A percentile compares a stretch with the other conserved stretches of the same genome.
Conservation (phyloP, 35 echinoderm and acorn worm genomes). For the Amphiura filiformis region DNA sequence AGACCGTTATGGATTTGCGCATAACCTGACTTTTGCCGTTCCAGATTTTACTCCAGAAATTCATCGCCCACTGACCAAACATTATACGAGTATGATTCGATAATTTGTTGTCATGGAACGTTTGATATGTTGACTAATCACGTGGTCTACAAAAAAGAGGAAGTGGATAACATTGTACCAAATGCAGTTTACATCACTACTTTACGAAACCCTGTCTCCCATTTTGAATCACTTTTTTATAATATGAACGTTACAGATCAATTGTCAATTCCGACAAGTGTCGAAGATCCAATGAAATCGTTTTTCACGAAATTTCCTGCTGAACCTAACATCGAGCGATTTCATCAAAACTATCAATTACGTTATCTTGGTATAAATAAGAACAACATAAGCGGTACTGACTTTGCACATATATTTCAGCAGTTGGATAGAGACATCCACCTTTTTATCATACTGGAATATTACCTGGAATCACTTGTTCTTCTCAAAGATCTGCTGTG, state of each 20-base stretch:
- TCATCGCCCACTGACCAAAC: background rate
- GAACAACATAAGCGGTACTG: background rate
- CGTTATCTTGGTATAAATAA: background rate
- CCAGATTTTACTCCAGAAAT: background rate
- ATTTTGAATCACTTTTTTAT: conserved; percentile 4
- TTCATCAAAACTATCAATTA: background rate
- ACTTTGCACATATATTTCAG: background rate
- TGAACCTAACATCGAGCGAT: background rate
- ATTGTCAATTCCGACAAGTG: background rate
- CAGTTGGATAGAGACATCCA: background rate
- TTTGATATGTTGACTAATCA: background rate
- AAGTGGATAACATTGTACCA: background rate
- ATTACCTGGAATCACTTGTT: background rate
- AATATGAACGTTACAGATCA: background rate
- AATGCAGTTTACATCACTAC: background rate
- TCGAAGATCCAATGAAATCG: background rate
- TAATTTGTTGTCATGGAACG: background rate
- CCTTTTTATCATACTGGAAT: background rate
- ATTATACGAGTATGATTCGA: background rate
- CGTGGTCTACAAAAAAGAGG: background rate
- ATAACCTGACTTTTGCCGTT: background rate
- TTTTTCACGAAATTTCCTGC: background rate
- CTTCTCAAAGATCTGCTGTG: background rate
- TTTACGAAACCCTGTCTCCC: background rate
- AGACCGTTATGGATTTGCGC: background rate